Conservation (phyloP, 2,888 invertebrate species). For the Galerucella pusilla region DNA sequence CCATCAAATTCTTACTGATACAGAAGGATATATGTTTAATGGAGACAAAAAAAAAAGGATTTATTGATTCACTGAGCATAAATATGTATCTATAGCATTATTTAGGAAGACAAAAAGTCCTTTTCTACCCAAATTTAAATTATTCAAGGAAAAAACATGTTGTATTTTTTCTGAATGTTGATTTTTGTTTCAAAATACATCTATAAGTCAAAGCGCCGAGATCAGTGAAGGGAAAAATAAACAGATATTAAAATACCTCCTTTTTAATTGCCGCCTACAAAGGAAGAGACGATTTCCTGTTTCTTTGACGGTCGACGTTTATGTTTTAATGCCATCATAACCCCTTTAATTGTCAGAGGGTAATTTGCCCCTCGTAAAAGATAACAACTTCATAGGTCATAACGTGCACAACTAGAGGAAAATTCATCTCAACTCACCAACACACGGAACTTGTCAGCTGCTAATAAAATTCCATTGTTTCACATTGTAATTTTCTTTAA, state of each 20-base stretch:
- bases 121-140: neutral
- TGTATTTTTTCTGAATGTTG: neutral
- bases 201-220: neutral
- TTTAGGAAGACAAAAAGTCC: too few relatives aligned
- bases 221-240: neutral
- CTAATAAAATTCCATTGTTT: neutral
- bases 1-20: too few relatives aligned
- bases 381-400: conserved; percentile 20
- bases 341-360: conserved; percentile 19
- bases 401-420: conserved; percentile 17
- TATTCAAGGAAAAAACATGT: neutral
- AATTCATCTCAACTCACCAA: conserved; percentile 16
- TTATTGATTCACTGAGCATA: too few relatives aligned
- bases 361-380: conserved; percentile 24
- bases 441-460: conserved; percentile 3
- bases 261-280: conserved; percentile 15
- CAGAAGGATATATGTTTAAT: too few relatives aligned
- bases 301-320: conserved; percentile 14
- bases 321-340: conserved; percentile 16
- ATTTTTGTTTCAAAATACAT: neutral
- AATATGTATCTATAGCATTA: too few relatives aligned
- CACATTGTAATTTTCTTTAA: neutral
- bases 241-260: conserved; percentile 1
- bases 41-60: too few relatives aligned
- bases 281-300: conserved; percentile 11